phyloP scores from a whole-genome alignment of 2,888 invertebrate genomes.

The Torymus texanus region DNA sequence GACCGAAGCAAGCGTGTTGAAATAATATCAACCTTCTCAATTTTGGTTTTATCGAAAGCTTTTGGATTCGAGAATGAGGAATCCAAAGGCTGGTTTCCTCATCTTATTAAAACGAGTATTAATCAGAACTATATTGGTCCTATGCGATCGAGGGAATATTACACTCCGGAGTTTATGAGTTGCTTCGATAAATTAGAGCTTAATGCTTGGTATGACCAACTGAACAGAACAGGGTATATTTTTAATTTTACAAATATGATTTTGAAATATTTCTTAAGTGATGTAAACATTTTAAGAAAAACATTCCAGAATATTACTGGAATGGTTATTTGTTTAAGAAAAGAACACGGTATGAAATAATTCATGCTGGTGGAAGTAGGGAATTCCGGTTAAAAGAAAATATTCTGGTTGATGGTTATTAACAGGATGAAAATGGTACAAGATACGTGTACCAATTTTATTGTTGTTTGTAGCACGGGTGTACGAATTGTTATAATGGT shows the following conservation, averaged over 20 bases:
- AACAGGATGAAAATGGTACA: too few relatives aligned
- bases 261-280: neutral
- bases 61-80: neutral
- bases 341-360: too few relatives aligned
- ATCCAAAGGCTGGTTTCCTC: neutral
- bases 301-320: too few relatives aligned
- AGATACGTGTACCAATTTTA: too few relatives aligned
- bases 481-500: too few relatives aligned
- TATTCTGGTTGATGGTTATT: too few relatives aligned
- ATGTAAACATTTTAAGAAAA: constrained; percentile 9
- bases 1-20: too few relatives aligned
- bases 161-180: neutral
- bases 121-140: constrained; percentile 1
- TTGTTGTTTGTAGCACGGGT: too few relatives aligned
- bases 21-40: too few relatives aligned
- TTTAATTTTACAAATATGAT: neutral
- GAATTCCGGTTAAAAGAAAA: too few relatives aligned
- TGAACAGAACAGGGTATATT: neutral
- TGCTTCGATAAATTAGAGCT: neutral
- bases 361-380: too few relatives aligned
- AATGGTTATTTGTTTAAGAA: too few relatives aligned
- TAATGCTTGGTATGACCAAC: neutral
- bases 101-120: neutral
- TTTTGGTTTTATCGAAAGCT: neutral
- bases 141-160: neutral